These are phyloP conservation scores for Orchesella flavescens DNA, from an alignment of 2,888 invertebrate species.

Conservation along the genomic window DNA sequence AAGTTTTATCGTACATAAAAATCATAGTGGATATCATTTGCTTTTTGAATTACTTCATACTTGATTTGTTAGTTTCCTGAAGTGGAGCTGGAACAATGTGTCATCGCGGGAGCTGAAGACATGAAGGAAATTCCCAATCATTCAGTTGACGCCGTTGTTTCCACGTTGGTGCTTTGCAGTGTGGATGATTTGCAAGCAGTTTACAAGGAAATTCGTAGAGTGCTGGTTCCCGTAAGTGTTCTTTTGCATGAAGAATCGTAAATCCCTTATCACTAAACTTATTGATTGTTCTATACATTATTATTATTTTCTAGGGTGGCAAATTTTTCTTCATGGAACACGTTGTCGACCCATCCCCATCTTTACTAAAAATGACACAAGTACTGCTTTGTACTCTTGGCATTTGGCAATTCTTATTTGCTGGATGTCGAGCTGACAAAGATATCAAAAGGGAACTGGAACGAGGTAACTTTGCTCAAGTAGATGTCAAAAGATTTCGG, in stretches of 20 bases:
- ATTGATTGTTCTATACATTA: too few relatives aligned
- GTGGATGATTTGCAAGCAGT: conserved; percentile 69
- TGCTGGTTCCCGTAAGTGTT: conserved; percentile 72
- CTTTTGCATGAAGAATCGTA: too few relatives aligned
- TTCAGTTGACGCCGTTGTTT: conserved; percentile 73
- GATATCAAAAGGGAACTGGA: conserved; percentile 67
- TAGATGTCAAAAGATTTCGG: conserved; percentile 31
- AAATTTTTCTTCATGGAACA: conserved; percentile 73
- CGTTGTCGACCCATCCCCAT: conserved; percentile 68
- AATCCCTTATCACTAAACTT: too few relatives aligned
- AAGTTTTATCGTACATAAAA: neutral
- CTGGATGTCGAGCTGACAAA: conserved; percentile 71
- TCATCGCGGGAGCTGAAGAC: conserved; percentile 69
- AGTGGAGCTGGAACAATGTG: conserved; percentile 67
- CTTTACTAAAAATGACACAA: conserved; percentile 68
- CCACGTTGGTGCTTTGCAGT: conserved; percentile 72
- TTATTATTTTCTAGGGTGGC: conserved; percentile 71
- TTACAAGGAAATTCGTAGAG: conserved; percentile 72
- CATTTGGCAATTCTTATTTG: conserved; percentile 69
- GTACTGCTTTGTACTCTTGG: conserved; percentile 40
- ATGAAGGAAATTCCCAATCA: conserved; percentile 71
- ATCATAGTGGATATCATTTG: neutral
- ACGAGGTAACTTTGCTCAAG: conserved; percentile 28
- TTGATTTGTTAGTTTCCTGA: conserved; percentile 63
- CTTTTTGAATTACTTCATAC: too few relatives aligned